These are phyloP conservation scores for Scaptomyza montana DNA, from an alignment of 1,140 invertebrate species.

Conservation along the genomic window DNA sequence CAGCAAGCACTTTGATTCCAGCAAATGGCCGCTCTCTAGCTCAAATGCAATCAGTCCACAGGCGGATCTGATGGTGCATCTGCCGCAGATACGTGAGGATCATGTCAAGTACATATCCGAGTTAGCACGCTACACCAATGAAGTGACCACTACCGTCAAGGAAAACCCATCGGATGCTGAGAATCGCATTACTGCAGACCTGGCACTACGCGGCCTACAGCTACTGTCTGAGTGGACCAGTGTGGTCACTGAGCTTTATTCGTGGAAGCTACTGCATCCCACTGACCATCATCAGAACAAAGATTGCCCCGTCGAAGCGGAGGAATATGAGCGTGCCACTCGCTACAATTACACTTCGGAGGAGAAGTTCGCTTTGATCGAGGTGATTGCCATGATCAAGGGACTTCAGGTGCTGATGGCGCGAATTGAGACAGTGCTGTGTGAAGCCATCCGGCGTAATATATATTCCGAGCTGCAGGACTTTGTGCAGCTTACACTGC, in stretches of 20 bases:
- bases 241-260: conserved; percentile 98
- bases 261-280: conserved; percentile 99
- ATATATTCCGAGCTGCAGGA: conserved; percentile 99
- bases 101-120: conserved; percentile 99
- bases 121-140: conserved; percentile 96
- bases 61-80: conserved; percentile 97
- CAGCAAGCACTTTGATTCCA: conserved; percentile 96
- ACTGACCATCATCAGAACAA: conserved; percentile 99
- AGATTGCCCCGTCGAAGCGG: conserved; percentile 97
- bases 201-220: conserved; percentile 96
- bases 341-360: conserved; percentile 98
- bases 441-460: conserved; percentile 96
- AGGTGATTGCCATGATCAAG: conserved; percentile 99
- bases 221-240: conserved; percentile 98
- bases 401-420: conserved; percentile 98
- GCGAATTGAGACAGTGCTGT: conserved; percentile 98
- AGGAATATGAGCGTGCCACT: conserved; percentile 99
- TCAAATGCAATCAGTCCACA: conserved; percentile 93
- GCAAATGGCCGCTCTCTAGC: conserved; percentile 95
- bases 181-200: conserved; percentile 95
- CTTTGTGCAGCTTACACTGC: conserved; percentile 95
- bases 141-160: conserved; percentile 96
- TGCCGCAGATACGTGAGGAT: conserved; percentile 97
- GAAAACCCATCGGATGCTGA: conserved; percentile 96
- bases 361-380: conserved; percentile 99